Evolutionary conservation across 2,797 vertebrate species (phyloP).

Genomic region (Melanotaenia pygmaea): DNA sequence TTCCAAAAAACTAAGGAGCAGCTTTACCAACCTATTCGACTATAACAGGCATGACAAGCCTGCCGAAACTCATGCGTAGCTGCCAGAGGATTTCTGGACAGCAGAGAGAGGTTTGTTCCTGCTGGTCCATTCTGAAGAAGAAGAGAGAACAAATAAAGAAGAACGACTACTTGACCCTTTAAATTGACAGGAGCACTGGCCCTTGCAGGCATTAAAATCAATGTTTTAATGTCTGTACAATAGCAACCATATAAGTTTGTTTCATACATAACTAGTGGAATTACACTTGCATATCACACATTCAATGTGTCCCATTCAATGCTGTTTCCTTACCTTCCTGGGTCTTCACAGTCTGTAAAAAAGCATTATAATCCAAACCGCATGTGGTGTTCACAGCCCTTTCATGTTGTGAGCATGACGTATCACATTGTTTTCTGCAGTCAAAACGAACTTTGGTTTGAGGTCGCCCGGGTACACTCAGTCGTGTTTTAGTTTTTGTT

Average conservation of each 20-base stretch:
- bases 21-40: conserved; percentile 88
- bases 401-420: too few species aligned
- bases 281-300: too few species aligned
- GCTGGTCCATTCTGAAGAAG: conserved; percentile 79
- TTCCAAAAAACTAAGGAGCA: neutral
- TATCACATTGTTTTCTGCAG: too few species aligned
- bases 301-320: too few species aligned
- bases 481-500: too few species aligned
- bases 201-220: neutral
- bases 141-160: neutral
- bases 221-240: neutral
- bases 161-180: neutral
- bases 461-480: too few species aligned
- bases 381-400: too few species aligned
- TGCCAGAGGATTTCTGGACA: conserved; percentile 95
- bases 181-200: too few species aligned
- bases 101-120: conserved; percentile 88
- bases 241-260: neutral
- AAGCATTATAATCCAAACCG: too few species aligned
- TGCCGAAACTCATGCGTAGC: conserved; percentile 95
- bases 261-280: neutral
- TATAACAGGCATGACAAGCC: conserved; percentile 96
- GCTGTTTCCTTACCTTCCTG: too few species aligned
- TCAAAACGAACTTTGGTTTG: too few species aligned
- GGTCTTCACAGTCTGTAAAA: too few species aligned